These are phyloP conservation scores for Strix uralensis DNA, from an alignment of 2,113 vertebrate genomes.

Conservation along the genomic window DNA sequence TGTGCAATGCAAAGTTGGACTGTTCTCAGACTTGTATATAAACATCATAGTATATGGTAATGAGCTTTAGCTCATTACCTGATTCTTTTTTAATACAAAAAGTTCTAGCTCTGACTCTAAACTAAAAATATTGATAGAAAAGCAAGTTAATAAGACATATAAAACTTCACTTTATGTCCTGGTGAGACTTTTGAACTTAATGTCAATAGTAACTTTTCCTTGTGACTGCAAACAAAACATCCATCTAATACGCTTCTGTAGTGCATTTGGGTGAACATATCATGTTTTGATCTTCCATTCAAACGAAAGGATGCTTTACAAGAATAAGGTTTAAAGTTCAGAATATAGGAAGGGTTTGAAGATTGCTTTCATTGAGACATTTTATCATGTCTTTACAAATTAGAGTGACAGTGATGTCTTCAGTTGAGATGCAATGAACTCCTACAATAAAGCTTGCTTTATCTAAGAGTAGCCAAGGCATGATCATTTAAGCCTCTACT, in stretches of 20 bases:
- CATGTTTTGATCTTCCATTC: not conserved
- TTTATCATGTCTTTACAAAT: not conserved
- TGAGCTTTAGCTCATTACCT: not conserved
- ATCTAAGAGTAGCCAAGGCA: not conserved
- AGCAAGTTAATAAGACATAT: not conserved
- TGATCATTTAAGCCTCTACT: not conserved
- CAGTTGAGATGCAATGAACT: not conserved
- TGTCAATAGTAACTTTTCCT: not conserved
- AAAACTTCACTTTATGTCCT: not conserved
- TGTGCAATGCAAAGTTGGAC: not conserved
- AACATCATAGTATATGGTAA: not conserved
- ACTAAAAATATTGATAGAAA: not conserved
- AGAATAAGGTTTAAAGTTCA: not conserved
- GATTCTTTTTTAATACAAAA: not conserved
- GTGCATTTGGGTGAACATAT: not conserved
- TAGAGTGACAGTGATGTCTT: not conserved
- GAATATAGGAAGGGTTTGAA: not conserved
- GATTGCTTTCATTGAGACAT: not conserved
- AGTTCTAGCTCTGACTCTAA: not conserved
- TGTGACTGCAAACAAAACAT: not conserved
- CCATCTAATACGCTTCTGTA: not conserved
- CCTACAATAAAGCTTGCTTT: not conserved
- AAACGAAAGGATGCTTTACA: not conserved
- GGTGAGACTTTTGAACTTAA: not conserved
- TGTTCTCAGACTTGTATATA: not conserved